Evolutionary conservation across 2,113 vertebrate species (phyloP), one percentile per base, ranked within the genome.

Genomic region (Neodontobutis hainanensis): DNA sequence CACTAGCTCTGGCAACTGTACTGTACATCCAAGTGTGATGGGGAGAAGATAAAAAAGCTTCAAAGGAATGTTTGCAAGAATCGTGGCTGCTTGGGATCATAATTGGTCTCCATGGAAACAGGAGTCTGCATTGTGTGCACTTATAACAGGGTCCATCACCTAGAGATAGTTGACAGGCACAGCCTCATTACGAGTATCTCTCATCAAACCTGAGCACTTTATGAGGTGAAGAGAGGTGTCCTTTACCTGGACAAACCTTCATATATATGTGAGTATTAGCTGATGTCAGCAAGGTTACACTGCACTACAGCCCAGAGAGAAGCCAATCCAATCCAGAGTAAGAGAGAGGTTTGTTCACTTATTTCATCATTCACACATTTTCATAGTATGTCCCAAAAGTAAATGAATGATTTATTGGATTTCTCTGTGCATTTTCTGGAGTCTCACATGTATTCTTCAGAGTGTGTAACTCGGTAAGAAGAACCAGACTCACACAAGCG

Each of bases 91-190:
- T 59, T 63, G 62, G 61, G 75, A 84, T 82, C 65, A 69, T 67
- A 80, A 77, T 74, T 71, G 55, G 85, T 91, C 87, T 84, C 87
- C 88, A 88, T 89, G 82, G 89, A 89, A 91, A 91, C 89, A 84
- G 79, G 48, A 70, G 73, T 45, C 74, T 65, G 81, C 61, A 67
- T 73, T 71, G 72, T 76, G 68, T 80, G 65, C 61, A 73, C 74
- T 81, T 77, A 59, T 68, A 77, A 77, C 45, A 61, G 64, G 65
- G 46, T 81, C 55, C 63, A 73, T 75, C 77, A 78, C 70, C 60
- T 43, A 15, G 56, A 73, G 75, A 40, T 45, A 67, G 51, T 74
- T 71, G 44, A 73, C 78, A n/a, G 55, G 51, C 16, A 32, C 14
- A 70, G 63, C 43, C 48, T 61, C 56, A 34, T 52, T 55, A 42